Evolutionary conservation across 2,888 invertebrate species (phyloP).

Genomic region (Caenorhabditis sulstoni): DNA sequence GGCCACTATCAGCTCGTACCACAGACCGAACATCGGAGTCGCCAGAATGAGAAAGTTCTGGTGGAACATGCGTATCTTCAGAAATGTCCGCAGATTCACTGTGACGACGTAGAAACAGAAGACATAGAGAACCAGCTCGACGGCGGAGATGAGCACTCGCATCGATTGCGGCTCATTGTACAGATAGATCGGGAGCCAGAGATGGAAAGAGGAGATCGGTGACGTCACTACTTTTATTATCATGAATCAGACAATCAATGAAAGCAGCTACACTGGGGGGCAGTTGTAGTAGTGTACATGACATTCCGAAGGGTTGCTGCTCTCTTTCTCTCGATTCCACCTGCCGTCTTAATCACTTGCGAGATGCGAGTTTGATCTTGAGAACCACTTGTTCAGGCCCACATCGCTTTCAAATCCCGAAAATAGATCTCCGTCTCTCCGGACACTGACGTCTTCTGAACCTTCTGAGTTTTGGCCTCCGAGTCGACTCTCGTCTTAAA

Average conservation of each 20-base stretch:
- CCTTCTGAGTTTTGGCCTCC: background rate
- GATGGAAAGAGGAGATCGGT: background rate
- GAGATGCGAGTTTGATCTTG: no score
- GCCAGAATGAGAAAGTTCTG: slow-evolving; percentile 32
- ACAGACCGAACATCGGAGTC: slow-evolving; percentile 31
- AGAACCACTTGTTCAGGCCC: no score
- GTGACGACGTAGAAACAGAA: slow-evolving; percentile 15
- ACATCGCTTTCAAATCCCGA: slow-evolving; percentile 17
- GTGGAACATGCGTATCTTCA: slow-evolving; percentile 36
- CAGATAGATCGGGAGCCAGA: slow-evolving; percentile 19
- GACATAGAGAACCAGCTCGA: slow-evolving; percentile 8
- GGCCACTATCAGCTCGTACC: slow-evolving; percentile 30
- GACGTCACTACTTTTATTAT: background rate
- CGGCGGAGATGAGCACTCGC: background rate
- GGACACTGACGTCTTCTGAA: no score
- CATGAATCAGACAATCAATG: background rate
- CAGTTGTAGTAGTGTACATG: background rate
- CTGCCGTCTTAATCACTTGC: no score
- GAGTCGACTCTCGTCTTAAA: background rate
- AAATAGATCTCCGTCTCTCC: slow-evolving; percentile 21
- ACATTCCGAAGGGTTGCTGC: no score
- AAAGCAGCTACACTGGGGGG: background rate
- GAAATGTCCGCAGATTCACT: slow-evolving; percentile 1
- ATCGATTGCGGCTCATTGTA: slow-evolving; percentile 13
- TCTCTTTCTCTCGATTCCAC: no score